Evolutionary conservation across 2,797 vertebrate genomes (phyloP).

Genomic region (Anguilla obscura): DNA sequence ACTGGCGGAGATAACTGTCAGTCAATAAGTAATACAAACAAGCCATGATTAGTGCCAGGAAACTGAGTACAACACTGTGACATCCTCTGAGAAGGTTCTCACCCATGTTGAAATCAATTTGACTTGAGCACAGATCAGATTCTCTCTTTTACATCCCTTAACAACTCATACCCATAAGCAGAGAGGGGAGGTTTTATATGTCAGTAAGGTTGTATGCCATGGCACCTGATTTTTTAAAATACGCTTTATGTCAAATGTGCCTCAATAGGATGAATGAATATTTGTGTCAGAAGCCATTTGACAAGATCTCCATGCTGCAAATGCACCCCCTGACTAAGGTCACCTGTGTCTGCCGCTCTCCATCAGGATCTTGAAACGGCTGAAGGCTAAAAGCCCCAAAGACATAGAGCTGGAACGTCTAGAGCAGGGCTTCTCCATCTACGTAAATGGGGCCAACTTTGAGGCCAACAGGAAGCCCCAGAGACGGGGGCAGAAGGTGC

Average conservation of each 20-base stretch:
- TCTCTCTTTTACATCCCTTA: not conserved
- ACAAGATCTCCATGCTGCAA: not conserved
- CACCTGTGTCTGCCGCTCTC: not conserved
- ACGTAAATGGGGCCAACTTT: constrained; percentile 91
- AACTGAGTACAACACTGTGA: not conserved
- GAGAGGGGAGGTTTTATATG: not conserved
- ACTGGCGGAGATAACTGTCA: constrained; percentile 18
- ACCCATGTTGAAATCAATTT: not conserved
- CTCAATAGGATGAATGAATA: not conserved
- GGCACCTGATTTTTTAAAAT: not conserved
- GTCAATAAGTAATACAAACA: not conserved
- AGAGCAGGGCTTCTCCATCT: constrained; percentile 91
- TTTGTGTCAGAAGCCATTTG: not conserved
- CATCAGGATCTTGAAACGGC: constrained; percentile 77
- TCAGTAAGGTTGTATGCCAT: no score
- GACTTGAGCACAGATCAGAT: not conserved
- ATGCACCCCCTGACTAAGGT: not conserved
- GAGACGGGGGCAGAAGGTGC: constrained; percentile 49
- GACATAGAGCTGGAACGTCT: constrained; percentile 82
- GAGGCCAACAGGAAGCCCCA: constrained; percentile 64
- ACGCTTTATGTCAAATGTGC: not conserved
- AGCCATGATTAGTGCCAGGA: constrained; percentile 47
- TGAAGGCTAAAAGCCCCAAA: constrained; percentile 76
- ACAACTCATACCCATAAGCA: not conserved
- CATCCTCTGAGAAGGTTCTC: not conserved